Percentiles rank a stretch among this genome's conserved stretches.
Conservation (phyloP, 1,140 invertebrate species). For the Nasonia giraulti region DNA sequence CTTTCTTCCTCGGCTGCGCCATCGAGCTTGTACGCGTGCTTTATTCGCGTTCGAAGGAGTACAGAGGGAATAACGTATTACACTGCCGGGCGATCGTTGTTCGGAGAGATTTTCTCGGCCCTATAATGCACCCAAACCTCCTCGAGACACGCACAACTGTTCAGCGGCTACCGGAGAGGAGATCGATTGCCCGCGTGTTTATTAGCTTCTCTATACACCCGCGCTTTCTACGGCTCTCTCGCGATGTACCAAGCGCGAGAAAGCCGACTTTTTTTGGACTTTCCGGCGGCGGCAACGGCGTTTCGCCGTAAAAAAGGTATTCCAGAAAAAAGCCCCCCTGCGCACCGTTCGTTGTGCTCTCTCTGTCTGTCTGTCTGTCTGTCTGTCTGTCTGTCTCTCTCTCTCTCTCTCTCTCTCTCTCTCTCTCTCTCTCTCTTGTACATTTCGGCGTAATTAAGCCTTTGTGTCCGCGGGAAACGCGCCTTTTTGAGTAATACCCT, state of each 20-base stretch:
- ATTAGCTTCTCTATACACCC: neutral
- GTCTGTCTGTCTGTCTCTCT: neutral
- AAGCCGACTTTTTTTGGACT: constrained; percentile 13
- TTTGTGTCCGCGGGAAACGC: constrained; percentile 11
- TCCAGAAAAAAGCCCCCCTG: neutral
- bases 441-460: constrained; percentile 27
- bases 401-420: neutral
- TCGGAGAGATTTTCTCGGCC: too few relatives aligned
- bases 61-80: neutral
- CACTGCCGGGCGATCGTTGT: neutral
- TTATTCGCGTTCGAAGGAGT: neutral
- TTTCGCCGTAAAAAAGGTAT: neutral
- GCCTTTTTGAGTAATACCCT: constrained; percentile 11
- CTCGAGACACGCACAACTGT: constrained; percentile 31
- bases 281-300: neutral
- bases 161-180: neutral
- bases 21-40: too few relatives aligned
- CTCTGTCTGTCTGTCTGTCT: too few relatives aligned
- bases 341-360: neutral
- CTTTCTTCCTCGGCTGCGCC: neutral
- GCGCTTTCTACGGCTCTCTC: neutral
- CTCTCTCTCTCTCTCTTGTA: too few relatives aligned
- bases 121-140: neutral
- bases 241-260: neutral
- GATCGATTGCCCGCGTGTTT: constrained; percentile 17